phyloP scores from a whole-genome alignment of 2,888 invertebrate genomes.

The Ctenicera cuprea region DNA sequence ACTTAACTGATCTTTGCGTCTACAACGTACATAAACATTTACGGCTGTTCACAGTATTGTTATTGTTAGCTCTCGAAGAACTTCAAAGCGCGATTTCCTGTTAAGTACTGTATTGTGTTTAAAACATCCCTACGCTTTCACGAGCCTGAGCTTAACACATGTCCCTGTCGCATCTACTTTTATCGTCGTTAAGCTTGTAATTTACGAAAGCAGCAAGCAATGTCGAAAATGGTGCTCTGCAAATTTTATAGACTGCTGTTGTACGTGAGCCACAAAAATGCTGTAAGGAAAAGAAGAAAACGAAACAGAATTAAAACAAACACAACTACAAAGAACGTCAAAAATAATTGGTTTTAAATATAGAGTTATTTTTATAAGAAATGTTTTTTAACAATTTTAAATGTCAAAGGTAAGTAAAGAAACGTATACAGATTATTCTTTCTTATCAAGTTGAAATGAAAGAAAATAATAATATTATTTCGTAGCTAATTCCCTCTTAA shows the following conservation, averaged over 20 bases:
- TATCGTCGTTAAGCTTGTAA: conserved; percentile 52
- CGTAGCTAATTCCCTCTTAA: too few relatives aligned
- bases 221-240: conserved; percentile 33
- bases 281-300: neutral
- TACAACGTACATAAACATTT: conserved; percentile 32
- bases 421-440: too few relatives aligned
- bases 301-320: neutral
- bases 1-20: conserved; percentile 37
- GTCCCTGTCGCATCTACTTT: conserved; percentile 50
- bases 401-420: too few relatives aligned
- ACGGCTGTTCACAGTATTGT: conserved; percentile 35
- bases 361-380: too few relatives aligned
- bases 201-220: conserved; percentile 50
- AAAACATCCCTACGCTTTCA: conserved; percentile 46
- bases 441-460: too few relatives aligned
- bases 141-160: conserved; percentile 47
- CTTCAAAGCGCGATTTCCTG: conserved; percentile 36
- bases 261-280: conserved; percentile 33
- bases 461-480: too few relatives aligned
- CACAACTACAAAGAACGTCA: too few relatives aligned
- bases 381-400: too few relatives aligned
- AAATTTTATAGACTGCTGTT: conserved; percentile 35
- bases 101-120: conserved; percentile 44
- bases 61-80: conserved; percentile 51
- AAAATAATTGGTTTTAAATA: too few relatives aligned